Evolutionary conservation across 2,113 vertebrate species (phyloP).

Genomic region (Saccopteryx bilineata): DNA sequence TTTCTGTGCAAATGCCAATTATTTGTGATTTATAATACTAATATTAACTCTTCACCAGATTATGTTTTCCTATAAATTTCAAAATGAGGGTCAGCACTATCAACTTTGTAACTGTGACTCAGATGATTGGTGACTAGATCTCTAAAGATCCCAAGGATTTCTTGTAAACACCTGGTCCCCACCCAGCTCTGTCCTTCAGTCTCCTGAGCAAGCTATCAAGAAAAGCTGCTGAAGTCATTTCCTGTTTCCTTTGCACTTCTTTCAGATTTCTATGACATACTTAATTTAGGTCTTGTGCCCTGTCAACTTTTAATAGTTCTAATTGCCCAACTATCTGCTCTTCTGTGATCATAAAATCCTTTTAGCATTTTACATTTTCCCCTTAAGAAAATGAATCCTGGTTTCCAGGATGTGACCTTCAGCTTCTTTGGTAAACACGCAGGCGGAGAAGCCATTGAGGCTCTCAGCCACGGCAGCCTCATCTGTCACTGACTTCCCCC

Average conservation of each 20-base stretch:
- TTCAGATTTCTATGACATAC: constrained; percentile 75
- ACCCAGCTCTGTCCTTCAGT: not conserved
- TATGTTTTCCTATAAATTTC: constrained; percentile 10
- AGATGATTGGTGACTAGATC: constrained; percentile 66
- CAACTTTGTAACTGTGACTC: constrained; percentile 58
- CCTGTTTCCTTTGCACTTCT: constrained; percentile 81
- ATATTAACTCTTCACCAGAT: not conserved
- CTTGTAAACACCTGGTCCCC: not conserved
- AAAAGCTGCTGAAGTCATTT: constrained; percentile 69
- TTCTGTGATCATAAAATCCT: constrained; percentile 84
- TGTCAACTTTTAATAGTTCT: constrained; percentile 88
- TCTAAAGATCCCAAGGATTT: constrained; percentile 73
- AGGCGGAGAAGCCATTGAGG: constrained; percentile 76
- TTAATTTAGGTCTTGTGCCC: constrained; percentile 83
- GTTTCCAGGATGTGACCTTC: constrained; percentile 85
- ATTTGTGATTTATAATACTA: constrained; percentile 57
- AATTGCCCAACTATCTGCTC: constrained; percentile 86
- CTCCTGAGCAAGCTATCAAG: constrained; percentile 74
- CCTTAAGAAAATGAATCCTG: constrained; percentile 84
- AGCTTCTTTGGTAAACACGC: constrained; percentile 82
- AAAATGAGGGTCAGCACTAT: constrained; percentile 36
- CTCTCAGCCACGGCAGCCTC: constrained; percentile 72
- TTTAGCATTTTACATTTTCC: constrained; percentile 85
- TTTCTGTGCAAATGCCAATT: constrained; percentile 35
- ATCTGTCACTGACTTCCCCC: constrained; percentile 82